Evolutionary conservation across 1,140 invertebrate species (phyloP).

Genomic region (Limonius californicus): DNA sequence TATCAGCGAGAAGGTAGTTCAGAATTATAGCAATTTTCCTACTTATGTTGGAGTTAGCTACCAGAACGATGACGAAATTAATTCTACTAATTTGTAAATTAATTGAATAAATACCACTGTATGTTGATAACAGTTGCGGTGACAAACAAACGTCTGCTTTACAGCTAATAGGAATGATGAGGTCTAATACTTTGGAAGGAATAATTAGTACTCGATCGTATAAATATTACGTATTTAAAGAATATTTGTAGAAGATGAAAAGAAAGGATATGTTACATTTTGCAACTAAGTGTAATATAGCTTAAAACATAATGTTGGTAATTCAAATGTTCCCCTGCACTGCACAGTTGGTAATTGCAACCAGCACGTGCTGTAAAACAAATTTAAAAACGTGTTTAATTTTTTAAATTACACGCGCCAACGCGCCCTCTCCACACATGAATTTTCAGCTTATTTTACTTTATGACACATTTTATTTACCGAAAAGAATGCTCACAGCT

Average conservation of each 20-base stretch:
- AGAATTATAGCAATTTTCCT: not conserved
- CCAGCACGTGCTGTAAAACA: not conserved
- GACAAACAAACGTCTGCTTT: too few relatives aligned
- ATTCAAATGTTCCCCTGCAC: not conserved
- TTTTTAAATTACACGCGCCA: not conserved
- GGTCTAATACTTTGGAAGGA: too few relatives aligned
- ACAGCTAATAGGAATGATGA: too few relatives aligned
- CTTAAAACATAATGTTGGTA: not conserved
- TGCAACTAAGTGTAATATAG: too few relatives aligned
- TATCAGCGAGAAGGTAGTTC: not conserved
- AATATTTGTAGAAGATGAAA: too few relatives aligned
- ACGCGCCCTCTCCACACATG: not conserved
- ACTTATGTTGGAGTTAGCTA: not conserved
- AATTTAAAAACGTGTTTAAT: slow-evolving; percentile 1
- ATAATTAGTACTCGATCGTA: too few relatives aligned
- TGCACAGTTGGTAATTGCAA: not conserved
- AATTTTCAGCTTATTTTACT: not conserved
- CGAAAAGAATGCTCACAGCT: not conserved
- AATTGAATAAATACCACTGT: too few relatives aligned
- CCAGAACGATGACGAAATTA: too few relatives aligned
- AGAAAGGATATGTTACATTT: too few relatives aligned
- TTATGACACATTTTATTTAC: not conserved
- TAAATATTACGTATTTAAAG: too few relatives aligned
- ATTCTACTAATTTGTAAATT: too few relatives aligned
- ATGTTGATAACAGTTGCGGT: too few relatives aligned